Base-by-base conservation (phyloP, 1,140 invertebrate genomes). In the Nephila pilipes region DNA sequence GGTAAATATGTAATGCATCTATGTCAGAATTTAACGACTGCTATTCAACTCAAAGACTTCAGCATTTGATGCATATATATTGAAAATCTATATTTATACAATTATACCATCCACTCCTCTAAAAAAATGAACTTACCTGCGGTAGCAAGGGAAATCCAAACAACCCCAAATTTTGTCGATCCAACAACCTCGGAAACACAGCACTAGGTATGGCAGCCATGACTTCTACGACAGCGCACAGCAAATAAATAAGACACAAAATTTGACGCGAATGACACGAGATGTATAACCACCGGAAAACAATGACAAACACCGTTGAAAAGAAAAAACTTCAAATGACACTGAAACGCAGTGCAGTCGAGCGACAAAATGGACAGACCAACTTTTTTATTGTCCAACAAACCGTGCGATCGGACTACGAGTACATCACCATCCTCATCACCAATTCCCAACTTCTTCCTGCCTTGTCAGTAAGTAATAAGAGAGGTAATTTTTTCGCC, bases 161-260 rank as follows among this genome's bases (percentile, higher is more conserved):
- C 10, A 93, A 57, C 20, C 92, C 92, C 25, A 93, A 89, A 65
- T 93, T 93, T 58, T 93, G 92, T 55, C 92, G 57, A 65, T 93
- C 92, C 57, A 93, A n/a, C 29, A 93, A 36, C 29, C 92, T 88
- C 79, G 92, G 92, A n/a, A 93, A 93, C 20, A 93, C 92, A 57
- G 92, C 92, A 55, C 92, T 65, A n/a, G 92, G 92, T 57, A 93
- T 63, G 5, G 85, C 58, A 25, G 92, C 87, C 92, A 93, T 93
- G 20, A 14, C 55, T 60, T 46, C 46, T 54, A 25, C 25, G 22
- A 14, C 22, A n/a, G 10, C 22, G 60, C 10, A 22, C 60, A 54
- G 38, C 29, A 81, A 81, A 55, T 29, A 81, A 81, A 46, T 54
- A 81, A 81, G 54, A 81, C 22, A 55, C 38, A 54, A 63, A 25